Evolutionary conservation across 2,113 vertebrate species (phyloP).

Genomic region (Onychostoma macrolepis): DNA sequence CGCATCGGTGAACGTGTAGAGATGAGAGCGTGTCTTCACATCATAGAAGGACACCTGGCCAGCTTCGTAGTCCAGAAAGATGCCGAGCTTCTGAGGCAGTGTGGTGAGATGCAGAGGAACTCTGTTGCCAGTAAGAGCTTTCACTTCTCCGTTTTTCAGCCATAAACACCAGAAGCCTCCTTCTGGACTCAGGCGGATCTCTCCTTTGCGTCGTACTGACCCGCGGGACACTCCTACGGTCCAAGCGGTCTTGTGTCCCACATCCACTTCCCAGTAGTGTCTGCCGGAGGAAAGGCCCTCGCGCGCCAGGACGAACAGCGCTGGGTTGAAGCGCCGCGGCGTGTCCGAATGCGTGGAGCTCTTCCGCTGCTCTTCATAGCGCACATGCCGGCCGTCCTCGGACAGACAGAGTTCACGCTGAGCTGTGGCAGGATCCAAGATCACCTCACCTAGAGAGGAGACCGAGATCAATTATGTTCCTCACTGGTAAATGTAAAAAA

Average conservation of each 20-base stretch:
- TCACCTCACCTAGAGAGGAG: conserved; percentile 71
- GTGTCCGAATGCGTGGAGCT: conserved; percentile 63
- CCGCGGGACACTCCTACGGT: conserved; percentile 69
- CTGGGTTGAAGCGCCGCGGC: conserved; percentile 72
- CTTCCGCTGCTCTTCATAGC: conserved; percentile 68
- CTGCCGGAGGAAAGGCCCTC: conserved; percentile 69
- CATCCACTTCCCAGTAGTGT: conserved; percentile 81
- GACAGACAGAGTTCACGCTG: conserved; percentile 73
- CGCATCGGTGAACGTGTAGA: conserved; percentile 73
- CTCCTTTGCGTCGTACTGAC: conserved; percentile 73
- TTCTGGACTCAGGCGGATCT: conserved; percentile 76
- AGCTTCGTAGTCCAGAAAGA: conserved; percentile 78
- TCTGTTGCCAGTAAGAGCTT: conserved; percentile 63
- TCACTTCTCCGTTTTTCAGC: conserved; percentile 76
- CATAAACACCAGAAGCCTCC: conserved; percentile 79
- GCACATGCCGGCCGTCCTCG: conserved; percentile 74
- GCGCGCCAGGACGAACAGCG: conserved; percentile 72
- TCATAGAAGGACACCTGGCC: conserved; percentile 80
- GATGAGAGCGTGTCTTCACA: conserved; percentile 67
- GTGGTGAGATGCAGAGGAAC: conserved; percentile 61
- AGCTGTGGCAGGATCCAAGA: conserved; percentile 74
- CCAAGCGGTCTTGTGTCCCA: conserved; percentile 75
- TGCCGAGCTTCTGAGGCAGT: conserved; percentile 68
- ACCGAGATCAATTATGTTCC: not conserved
- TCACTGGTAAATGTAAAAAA: not conserved